Evolutionary conservation across 2,888 invertebrate species (phyloP), one percentile per base, ranked within the genome.

Genomic region (Hecatera dysodea): DNA sequence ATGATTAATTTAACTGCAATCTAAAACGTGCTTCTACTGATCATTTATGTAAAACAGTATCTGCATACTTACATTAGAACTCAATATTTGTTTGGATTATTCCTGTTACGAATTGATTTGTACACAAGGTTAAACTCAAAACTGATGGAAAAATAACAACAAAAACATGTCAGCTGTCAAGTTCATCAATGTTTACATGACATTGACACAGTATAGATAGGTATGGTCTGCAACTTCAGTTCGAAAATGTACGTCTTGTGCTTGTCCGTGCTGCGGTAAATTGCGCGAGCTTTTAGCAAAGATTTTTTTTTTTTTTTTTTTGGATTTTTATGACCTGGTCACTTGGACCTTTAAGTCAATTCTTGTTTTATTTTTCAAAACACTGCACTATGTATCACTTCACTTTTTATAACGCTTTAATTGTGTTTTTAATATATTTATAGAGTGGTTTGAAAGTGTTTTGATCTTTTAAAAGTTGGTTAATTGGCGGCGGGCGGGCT

Each of bases 111-210:
- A 29, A 46, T 29, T 11, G 11, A 39, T 46, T 27, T 24, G 36
- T 39, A 36, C 8, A 68, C 56, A 12, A 76, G n/a, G 57, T 70
- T 57, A 8, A 33, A 39, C 1, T 33, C 6, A 15, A 8, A 33
- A 39, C 1, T 33, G 8, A 15, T 27, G 22, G 2, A 52, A 46
- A 33, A 73, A 27, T 74, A 80, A 46, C 74, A 75, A 75, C 80
- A 75, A 74, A 61, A 63, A 53, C 64, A 50, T 57, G 19, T 53
- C 53, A 53, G n/a, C 39, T 75, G 67, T 56, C 75, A 61, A 72
- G 24, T 57, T 19, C 15, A 68, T 36, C 24, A 39, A 57, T 57
- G 36, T 57, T 59, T 72, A 73, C 29, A 24, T 67, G 29, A 42
- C 22, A 29, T 5, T 68, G 57, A 56, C 72, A 44, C 3, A 61